These are phyloP conservation scores for Ptychodera flava DNA, from an alignment of 35 echinoderm and acorn worm genomes.

Conservation along the genomic window DNA sequence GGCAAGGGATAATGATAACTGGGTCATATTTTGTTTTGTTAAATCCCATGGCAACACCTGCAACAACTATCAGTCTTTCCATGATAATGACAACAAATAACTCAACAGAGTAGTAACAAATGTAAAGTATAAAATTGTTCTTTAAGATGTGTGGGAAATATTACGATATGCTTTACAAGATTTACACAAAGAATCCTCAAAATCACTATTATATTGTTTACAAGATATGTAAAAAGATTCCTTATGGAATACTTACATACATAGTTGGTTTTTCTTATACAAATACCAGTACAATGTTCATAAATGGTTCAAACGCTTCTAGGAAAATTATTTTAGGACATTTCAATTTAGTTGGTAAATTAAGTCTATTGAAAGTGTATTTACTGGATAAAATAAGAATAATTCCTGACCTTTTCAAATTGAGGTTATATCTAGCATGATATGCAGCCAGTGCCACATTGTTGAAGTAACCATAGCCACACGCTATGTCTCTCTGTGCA, in stretches of 20 bases:
- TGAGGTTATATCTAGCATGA: neutral
- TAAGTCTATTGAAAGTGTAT: too few relatives aligned
- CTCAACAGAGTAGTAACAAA: neutral
- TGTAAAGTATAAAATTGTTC: too few relatives aligned
- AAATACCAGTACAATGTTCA: neutral
- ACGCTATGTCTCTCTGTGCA: neutral
- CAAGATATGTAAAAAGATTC: too few relatives aligned
- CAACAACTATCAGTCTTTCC: neutral
- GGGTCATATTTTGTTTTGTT: neutral
- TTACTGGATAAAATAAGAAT: too few relatives aligned
- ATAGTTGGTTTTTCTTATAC: neutral
- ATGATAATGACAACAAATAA: neutral
- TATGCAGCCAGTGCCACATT: conserved; percentile 9
- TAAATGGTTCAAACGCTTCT: too few relatives aligned
- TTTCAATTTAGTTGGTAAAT: too few relatives aligned
- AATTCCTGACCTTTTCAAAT: conserved; percentile 1
- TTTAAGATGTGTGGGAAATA: too few relatives aligned
- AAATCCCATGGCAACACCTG: neutral
- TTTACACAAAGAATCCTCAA: too few relatives aligned
- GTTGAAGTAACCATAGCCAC: conserved; percentile 14
- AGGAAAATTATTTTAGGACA: too few relatives aligned
- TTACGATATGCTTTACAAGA: too few relatives aligned
- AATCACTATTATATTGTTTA: too few relatives aligned
- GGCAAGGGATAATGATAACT: neutral
- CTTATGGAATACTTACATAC: neutral